Conservation (phyloP, 2,113 vertebrate species). For the Rissa tridactyla region DNA sequence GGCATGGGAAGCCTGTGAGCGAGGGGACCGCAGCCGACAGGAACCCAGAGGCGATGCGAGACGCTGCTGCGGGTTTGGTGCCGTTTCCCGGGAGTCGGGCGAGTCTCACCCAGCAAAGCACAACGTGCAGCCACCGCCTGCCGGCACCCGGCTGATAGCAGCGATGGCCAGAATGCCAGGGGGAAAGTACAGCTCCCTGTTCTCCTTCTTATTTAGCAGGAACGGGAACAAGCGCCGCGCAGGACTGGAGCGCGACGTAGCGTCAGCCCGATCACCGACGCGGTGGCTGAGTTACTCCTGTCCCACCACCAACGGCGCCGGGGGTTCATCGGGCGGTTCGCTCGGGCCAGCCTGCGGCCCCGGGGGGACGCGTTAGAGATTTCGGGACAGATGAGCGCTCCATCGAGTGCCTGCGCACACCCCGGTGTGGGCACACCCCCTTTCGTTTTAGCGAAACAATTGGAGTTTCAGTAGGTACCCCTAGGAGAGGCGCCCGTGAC, state of each 20-base stretch:
- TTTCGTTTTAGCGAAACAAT: not conserved
- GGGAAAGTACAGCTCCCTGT: not conserved
- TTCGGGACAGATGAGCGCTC: not conserved
- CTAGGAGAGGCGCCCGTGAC: not conserved
- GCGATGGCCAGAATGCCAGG: rapidly evolving
- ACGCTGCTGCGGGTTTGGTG: rapidly evolving
- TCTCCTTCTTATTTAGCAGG: not conserved
- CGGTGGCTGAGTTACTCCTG: rapidly evolving
- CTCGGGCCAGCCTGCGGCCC: not conserved
- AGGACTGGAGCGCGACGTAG: not conserved
- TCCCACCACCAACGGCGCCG: rapidly evolving
- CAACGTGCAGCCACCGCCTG: rapidly evolving
- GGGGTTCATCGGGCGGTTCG: rapidly evolving
- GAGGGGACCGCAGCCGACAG: rapidly evolving
- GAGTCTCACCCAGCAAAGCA: not conserved
- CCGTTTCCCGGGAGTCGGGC: rapidly evolving
- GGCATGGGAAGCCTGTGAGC: rapidly evolving
- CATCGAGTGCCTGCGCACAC: not conserved
- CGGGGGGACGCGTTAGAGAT: rapidly evolving
- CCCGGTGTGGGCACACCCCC: rapidly evolving
- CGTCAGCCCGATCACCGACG: rapidly evolving
- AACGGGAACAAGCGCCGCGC: not conserved
- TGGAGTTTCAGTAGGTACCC: not conserved
- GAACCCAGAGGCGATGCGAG: rapidly evolving
- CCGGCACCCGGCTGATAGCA: rapidly evolving